phyloP scores from a whole-genome alignment of 2,797 vertebrate genomes.

The Sebastes cheni region DNA sequence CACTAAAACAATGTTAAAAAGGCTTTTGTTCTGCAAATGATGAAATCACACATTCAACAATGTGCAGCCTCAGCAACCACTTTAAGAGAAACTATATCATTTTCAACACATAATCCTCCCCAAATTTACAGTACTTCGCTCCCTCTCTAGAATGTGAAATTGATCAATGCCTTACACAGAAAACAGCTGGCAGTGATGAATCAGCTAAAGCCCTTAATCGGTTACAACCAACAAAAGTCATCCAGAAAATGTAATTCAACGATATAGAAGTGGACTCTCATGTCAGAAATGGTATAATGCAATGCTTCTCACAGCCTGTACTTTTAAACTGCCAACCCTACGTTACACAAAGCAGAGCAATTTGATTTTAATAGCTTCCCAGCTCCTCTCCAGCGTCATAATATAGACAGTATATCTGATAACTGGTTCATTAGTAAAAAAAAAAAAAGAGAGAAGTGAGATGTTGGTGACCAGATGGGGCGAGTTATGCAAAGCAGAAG shows the following conservation, averaged over 20 bases:
- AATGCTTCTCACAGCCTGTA: conserved; percentile 24
- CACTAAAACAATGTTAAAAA: background rate
- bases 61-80: conserved; percentile 42
- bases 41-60: conserved; percentile 26
- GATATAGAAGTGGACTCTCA: conserved; percentile 6
- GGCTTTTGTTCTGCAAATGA: conserved; percentile 29
- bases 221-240: conserved; percentile 40
- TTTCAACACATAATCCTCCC: conserved; percentile 48
- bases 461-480: background rate
- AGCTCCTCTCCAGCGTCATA: background rate
- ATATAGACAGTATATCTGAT: background rate
- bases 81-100: conserved; percentile 14
- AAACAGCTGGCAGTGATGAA: conserved; percentile 45
- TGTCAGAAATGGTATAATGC: conserved; percentile 38
- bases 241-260: conserved; percentile 36
- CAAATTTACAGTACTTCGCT: background rate
- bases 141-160: conserved; percentile 46
- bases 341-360: conserved; percentile 22
- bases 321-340: conserved; percentile 43
- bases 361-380: conserved; percentile 24
- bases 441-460: background rate
- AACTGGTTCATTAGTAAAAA: conserved; percentile 13
- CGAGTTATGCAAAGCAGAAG: background rate
- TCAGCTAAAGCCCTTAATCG: conserved; percentile 54
- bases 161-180: conserved; percentile 51